Evolutionary conservation across 2,797 vertebrate genomes (phyloP), one percentile per base, ranked within the genome.

Genomic region (Rhadinocentrus ornatus): DNA sequence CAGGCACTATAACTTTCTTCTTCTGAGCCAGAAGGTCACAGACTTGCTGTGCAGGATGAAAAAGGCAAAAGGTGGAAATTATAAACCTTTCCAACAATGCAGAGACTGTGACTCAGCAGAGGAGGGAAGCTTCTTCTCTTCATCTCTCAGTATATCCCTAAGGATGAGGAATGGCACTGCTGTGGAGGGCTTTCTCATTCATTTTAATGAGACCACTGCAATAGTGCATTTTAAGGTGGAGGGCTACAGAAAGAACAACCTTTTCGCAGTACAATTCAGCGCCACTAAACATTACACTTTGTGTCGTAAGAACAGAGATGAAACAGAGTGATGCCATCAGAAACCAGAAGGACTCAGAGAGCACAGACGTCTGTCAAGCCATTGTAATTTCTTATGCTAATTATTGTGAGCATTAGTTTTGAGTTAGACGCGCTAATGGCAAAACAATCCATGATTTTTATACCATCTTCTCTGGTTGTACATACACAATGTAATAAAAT

Each of bases 11-110:
- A 70, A 68, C 44, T 75, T 84, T 69, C 67, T 67, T 15, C 57
- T 53, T 52, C 13, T 69, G 22, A 31, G 81, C 64, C 76, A 83
- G 31, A 77, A 83, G 75, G 78, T 77, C 75, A 69, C 55, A 69
- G 46, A 66, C 64, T 67, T 54, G 53, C 75, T 71, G 69, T 41
- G 67, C 29, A 60, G 41, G 63, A 79, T 72, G 24, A 78, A 77
- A 82, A 62, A 37, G 24, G 52, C 66, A 80, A 81, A 59, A 71
- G 55, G 66, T 73, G 1, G 5, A 26, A 71, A 77, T 82, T 41
- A 84, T 82, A 81, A 72, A 73, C 63, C 73, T 66, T 71, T 73
- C 73, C 63, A 61, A 58, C 50, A 46, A 64, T 62, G 41, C 56
- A 48, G 35, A 32, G 61, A 61, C 58, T 54, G 55, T 73, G 69